A percentile compares a stretch with the other conserved stretches of the same genome.
Conservation (phyloP, 2,888 invertebrate genomes). For the Mactromeris polynyma region DNA sequence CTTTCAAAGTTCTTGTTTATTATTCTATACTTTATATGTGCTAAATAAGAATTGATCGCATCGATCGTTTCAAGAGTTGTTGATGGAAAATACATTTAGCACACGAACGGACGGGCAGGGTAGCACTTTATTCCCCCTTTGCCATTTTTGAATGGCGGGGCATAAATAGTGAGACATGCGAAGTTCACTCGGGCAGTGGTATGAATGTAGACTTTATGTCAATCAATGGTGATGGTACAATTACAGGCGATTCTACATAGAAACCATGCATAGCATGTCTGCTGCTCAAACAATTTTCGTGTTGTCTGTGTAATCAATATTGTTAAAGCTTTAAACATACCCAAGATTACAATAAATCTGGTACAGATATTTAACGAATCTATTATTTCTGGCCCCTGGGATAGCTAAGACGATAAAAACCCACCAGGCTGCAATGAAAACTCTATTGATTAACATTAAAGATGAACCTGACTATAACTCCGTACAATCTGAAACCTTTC, state of each 20-base stretch:
- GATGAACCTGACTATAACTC: not conserved
- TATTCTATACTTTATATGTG: no score
- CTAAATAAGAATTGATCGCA: no score
- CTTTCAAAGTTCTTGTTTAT: no score
- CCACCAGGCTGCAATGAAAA: not conserved
- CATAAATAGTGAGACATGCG: not conserved
- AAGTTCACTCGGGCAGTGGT: not conserved
- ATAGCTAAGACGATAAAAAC: not conserved
- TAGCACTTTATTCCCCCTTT: no score
- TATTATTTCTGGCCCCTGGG: not conserved
- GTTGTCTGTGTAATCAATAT: not conserved
- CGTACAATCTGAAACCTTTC: not conserved
- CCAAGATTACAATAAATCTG: conserved; percentile 7
- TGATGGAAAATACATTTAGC: no score
- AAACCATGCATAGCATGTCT: not conserved
- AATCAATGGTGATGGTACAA: not conserved
- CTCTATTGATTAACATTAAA: not conserved
- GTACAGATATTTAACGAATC: not conserved
- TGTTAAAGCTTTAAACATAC: not conserved
- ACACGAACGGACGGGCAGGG: no score
- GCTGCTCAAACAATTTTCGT: not conserved
- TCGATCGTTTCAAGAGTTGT: no score
- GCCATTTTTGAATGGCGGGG: no score
- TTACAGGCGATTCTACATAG: not conserved
- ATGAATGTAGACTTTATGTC: not conserved